Conservation (phyloP, 2,113 vertebrate species). For the Platichthys flesus region DNA sequence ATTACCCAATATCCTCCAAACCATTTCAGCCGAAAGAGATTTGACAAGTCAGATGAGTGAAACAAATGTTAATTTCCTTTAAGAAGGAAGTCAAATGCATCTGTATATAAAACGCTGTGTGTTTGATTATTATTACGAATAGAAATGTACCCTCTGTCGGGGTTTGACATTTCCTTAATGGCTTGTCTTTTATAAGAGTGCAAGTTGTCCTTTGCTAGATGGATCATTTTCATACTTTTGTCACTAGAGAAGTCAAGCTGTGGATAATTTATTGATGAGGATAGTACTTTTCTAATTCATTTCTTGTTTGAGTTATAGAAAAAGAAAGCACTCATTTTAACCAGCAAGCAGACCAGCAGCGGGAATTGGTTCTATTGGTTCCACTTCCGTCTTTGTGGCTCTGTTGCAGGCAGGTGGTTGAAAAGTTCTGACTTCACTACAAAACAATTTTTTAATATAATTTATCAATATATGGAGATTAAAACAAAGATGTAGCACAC, state of each 20-base stretch:
- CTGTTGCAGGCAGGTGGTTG: too few relatives aligned
- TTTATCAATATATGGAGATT: neutral
- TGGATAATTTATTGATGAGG: conserved; percentile 69
- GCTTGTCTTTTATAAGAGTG: conserved; percentile 64
- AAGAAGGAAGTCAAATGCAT: conserved; percentile 77
- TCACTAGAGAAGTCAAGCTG: conserved; percentile 48
- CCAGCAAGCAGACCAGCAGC: neutral
- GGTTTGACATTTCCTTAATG: conserved; percentile 61
- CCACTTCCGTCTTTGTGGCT: neutral
- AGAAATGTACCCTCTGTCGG: conserved; percentile 71
- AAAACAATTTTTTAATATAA: too few relatives aligned
- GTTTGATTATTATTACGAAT: conserved; percentile 72
- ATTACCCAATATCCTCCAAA: conserved; percentile 18
- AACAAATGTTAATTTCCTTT: conserved; percentile 74
- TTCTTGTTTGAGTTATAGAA: conserved; percentile 42
- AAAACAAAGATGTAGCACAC: neutral
- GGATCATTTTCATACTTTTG: conserved; percentile 49
- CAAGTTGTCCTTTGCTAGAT: conserved; percentile 54
- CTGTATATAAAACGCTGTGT: conserved; percentile 81
- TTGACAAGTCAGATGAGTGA: conserved; percentile 67
- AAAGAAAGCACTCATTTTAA: conserved; percentile 37
- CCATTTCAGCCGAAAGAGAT: conserved; percentile 43
- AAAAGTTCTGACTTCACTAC: too few relatives aligned
- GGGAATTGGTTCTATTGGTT: neutral
- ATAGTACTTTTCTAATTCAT: conserved; percentile 59